Percentiles rank a stretch among this genome's conserved stretches.
These are phyloP conservation scores for Pseudopodoces humilis DNA, from an alignment of 2,113 vertebrate species.

Conservation along the genomic window DNA sequence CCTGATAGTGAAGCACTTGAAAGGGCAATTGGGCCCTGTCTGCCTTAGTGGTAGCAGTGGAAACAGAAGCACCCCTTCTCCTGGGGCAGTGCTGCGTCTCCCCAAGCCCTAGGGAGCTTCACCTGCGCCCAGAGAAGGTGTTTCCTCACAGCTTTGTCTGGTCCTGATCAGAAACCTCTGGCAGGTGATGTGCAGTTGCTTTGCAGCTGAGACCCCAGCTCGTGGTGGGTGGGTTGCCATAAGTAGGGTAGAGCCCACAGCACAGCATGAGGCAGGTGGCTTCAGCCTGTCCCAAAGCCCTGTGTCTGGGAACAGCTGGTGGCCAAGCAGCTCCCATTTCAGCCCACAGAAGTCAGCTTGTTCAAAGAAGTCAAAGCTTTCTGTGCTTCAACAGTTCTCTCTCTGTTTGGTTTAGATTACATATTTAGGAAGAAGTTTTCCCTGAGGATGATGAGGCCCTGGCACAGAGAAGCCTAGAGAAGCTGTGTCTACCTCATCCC, in stretches of 20 bases:
- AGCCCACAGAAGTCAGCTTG: neutral
- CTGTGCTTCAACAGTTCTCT: neutral
- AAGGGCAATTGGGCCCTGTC: neutral
- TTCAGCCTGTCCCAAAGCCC: neutral
- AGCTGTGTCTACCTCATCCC: neutral
- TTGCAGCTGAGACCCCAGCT: neutral
- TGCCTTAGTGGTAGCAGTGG: neutral
- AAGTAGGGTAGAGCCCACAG: neutral
- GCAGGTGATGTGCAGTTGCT: neutral
- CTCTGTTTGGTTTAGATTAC: neutral
- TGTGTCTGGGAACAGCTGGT: neutral
- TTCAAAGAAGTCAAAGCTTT: neutral
- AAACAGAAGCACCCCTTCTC: neutral
- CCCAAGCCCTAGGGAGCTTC: neutral
- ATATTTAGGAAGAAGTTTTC: neutral
- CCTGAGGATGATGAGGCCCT: neutral
- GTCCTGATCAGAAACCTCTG: neutral
- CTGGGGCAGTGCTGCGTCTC: neutral
- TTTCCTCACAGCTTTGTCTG: neutral
- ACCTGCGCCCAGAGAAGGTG: neutral
- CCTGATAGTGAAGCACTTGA: slow-evolving; percentile 39
- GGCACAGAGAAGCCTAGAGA: neutral
- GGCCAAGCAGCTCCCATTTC: neutral
- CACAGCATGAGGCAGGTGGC: neutral
- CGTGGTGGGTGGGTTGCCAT: accelerated